Base-by-base conservation (phyloP, 23 tunicate species). In the Phallusia fumigata region DNA sequence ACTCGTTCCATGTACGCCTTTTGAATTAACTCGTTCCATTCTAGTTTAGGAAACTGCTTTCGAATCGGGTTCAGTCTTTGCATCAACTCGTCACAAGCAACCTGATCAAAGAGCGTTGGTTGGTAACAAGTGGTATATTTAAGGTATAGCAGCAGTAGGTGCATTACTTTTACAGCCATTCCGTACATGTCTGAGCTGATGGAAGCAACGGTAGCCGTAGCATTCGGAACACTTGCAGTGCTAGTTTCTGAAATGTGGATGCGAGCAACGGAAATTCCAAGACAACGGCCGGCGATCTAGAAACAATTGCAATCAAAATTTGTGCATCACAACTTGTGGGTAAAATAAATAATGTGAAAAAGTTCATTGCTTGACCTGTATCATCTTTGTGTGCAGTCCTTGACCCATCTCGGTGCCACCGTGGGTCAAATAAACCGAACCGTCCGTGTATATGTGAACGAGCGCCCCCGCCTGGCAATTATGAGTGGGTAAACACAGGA, bases 371-470 rank as follows among this genome's bases (percentile, higher is more conserved):
- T 40, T 33, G 78, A 92, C 97, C 76, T 95, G 99, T 28, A 86
- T 80, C 86, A 86, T 95, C 80, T 95, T 95, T 13, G 92, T 95
- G 86, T 89, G 90, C 53, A 95, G 77, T 11, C 99, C 99, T 83
- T 95, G 99, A 3, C 99, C 99, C 99, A 95, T 95, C 74, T 95
- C 99, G n/a, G 87, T 83, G 0, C 99, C 99, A 35, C 99, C 99
- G 78, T 95, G 99, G 19, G 91, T 80, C 30, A 95, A 53, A 18
- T 85, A 73, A 30, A 95, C 99, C 16, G 91, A 78, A 31, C 99
- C 99, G 76, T 95, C 99, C 24, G 72, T 64, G 45, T 95, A 95
- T 31, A 95, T 81, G 28, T 86, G 83, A 30, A 95, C 99, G 51
- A 95, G 81, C 21, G 95, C 95, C 0, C 99, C 99, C 44, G 82